Percentiles rank a stretch among this genome's conserved stretches.
These are phyloP conservation scores for Selene dorsalis DNA, from an alignment of 2,797 vertebrate genomes.

Conservation along the genomic window DNA sequence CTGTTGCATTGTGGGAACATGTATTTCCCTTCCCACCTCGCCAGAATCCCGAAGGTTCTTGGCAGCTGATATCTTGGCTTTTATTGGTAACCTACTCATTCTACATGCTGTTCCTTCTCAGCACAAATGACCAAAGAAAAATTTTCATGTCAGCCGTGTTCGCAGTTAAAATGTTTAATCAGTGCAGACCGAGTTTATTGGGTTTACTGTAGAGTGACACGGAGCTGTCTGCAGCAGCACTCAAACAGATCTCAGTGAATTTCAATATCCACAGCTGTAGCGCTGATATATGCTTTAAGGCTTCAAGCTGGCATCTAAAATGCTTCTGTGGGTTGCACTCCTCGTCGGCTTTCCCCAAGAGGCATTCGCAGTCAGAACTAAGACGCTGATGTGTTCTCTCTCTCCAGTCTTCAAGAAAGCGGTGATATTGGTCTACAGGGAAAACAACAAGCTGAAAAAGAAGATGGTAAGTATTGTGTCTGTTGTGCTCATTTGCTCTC, in stretches of 20 bases:
- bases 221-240: background rate
- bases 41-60: conserved; percentile 7
- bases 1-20: conserved; percentile 36
- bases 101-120: background rate
- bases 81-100: background rate
- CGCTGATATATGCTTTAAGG: conserved; percentile 60
- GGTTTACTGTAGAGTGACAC: conserved; percentile 19
- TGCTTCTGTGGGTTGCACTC: conserved; percentile 50
- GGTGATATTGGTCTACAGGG: conserved; percentile 95
- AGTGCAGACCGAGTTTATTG: background rate
- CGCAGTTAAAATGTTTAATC: conserved; percentile 17
- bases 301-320: conserved; percentile 63
- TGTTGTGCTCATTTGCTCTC: conserved; percentile 16
- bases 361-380: conserved; percentile 61
- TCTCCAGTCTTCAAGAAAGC: conserved; percentile 96
- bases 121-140: background rate
- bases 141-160: background rate
- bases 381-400: conserved; percentile 68
- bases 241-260: conserved; percentile 42
- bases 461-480: conserved; percentile 88
- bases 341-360: conserved; percentile 60
- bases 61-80: background rate
- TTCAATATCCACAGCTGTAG: conserved; percentile 51
- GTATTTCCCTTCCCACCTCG: background rate
- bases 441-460: conserved; percentile 96